Conservation (phyloP, 2,888 invertebrate species). For the Lordiphosa fenestrarum region DNA sequence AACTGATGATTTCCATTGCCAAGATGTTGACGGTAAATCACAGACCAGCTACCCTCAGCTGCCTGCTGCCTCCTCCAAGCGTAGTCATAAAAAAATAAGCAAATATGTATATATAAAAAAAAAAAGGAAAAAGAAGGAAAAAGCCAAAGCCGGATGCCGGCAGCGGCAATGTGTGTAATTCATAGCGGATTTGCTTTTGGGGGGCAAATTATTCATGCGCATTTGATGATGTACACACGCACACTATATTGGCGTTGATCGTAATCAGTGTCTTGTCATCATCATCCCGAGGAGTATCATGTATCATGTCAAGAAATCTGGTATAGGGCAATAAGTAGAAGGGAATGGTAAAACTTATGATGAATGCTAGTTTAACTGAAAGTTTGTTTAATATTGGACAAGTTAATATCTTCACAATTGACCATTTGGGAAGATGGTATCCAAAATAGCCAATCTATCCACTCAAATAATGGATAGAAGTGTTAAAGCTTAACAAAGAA, state of each 20-base stretch:
- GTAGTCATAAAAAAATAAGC: conserved; percentile 37
- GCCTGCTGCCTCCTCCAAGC: conserved; percentile 11
- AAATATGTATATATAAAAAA: neutral
- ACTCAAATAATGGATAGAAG: too few relatives aligned
- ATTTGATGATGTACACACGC: conserved; percentile 33
- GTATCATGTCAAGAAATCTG: too few relatives aligned
- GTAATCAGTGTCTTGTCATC: conserved; percentile 36
- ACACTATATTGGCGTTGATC: conserved; percentile 29
- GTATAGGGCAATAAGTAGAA: too few relatives aligned
- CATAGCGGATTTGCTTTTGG: conserved; percentile 39
- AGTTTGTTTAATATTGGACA: too few relatives aligned
- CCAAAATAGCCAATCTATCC: too few relatives aligned
- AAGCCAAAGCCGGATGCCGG: conserved; percentile 22
- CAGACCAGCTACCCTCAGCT: conserved; percentile 24
- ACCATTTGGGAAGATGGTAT: too few relatives aligned
- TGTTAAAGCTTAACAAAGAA: too few relatives aligned
- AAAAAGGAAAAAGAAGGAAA: conserved; percentile 28
- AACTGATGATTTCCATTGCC: conserved; percentile 40
- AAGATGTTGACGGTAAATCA: conserved; percentile 57
- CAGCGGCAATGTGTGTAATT: conserved; percentile 41
- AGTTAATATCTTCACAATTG: too few relatives aligned
- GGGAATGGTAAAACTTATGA: too few relatives aligned
- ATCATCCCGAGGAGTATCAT: conserved; percentile 7
- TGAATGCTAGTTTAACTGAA: too few relatives aligned
- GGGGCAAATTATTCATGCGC: conserved; percentile 44